Evolutionary conservation across 2,888 invertebrate species (phyloP).

Genomic region (Eurytoma adleriae): DNA sequence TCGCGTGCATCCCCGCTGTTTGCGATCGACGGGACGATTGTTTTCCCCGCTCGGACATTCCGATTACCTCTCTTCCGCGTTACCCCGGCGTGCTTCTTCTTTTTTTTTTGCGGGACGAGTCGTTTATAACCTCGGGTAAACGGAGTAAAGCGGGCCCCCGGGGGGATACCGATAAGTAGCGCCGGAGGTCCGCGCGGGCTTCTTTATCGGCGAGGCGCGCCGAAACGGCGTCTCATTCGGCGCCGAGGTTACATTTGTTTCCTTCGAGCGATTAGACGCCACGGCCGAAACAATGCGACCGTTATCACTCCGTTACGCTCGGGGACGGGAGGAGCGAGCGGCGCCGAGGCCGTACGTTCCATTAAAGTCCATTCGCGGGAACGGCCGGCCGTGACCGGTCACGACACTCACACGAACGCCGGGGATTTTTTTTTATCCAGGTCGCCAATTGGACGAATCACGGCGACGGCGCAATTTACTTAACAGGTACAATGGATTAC

Average conservation of each 20-base stretch:
- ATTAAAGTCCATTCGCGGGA: not conserved
- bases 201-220: too few species aligned
- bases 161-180: too few species aligned
- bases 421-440: conserved; percentile 2
- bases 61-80: too few species aligned
- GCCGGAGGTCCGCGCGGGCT: too few species aligned
- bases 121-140: too few species aligned
- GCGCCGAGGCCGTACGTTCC: not conserved
- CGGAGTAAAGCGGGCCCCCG: too few species aligned
- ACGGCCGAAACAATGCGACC: conserved; percentile 19
- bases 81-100: too few species aligned
- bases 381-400: conserved; percentile 23
- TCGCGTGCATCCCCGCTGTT: too few species aligned
- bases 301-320: conserved; percentile 29
- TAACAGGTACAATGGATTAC: conserved; percentile 43
- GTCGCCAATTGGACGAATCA: conserved; percentile 40
- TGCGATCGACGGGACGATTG: too few species aligned
- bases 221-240: too few species aligned
- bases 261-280: conserved; percentile 15
- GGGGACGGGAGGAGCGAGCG: not conserved
- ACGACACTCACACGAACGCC: not conserved
- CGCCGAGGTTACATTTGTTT: conserved; percentile 22
- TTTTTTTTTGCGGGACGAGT: too few species aligned
- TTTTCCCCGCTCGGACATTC: too few species aligned
- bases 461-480: conserved; percentile 3